A percentile compares a stretch with the other conserved stretches of the same genome.
phyloP scores from a whole-genome alignment of 1,140 invertebrate genomes.

The Leptinotarsa defecta region DNA sequence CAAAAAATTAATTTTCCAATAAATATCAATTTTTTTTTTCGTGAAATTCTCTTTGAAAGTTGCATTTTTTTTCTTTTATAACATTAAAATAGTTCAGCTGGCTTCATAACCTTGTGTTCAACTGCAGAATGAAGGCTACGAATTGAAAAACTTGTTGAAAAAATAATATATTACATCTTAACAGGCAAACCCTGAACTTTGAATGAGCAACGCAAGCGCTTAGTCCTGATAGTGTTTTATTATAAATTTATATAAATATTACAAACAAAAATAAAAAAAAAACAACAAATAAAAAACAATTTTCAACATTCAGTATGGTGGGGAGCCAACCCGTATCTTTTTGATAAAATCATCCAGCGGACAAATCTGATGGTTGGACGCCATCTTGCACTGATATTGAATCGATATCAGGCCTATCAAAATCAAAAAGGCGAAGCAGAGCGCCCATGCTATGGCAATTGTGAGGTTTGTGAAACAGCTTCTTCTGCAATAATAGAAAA shows the following conservation, averaged over 20 bases:
- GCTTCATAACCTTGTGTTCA: too few species aligned
- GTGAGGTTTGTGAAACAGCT: neutral
- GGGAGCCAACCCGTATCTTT: conserved; percentile 15
- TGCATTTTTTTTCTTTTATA: too few species aligned
- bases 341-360: conserved; percentile 22
- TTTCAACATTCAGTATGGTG: conserved; percentile 20
- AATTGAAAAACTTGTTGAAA: neutral
- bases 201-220: neutral
- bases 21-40: too few species aligned
- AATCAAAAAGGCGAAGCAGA: neutral
- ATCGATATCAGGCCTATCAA: conserved; percentile 7
- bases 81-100: too few species aligned
- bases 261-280: conserved; percentile 13
- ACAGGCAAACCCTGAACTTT: too few species aligned
- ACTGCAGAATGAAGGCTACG: neutral
- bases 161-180: neutral
- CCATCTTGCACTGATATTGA: conserved; percentile 22
- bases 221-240: conserved; percentile 5
- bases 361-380: conserved; percentile 18
- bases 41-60: too few species aligned
- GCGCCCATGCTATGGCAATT: neutral
- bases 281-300: conserved; percentile 22
- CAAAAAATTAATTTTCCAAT: too few species aligned
- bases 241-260: neutral
- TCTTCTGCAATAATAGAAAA: neutral